Conservation (phyloP, 2,888 invertebrate species). For the Napeogenes sylphis region DNA sequence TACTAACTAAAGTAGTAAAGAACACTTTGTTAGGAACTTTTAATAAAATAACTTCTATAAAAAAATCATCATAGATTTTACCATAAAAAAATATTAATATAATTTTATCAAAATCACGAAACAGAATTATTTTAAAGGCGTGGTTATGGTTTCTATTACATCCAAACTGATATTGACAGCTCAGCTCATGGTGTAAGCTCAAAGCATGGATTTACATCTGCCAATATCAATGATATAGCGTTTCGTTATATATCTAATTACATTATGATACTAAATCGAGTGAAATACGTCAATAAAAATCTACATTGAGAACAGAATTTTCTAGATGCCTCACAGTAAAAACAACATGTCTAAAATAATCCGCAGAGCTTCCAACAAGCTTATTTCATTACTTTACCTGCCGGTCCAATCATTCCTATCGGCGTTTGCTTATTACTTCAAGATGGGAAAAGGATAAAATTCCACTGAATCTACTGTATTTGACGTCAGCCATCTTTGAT, state of each 20-base stretch:
- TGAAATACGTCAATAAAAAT: no score
- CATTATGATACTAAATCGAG: neutral
- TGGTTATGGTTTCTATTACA: conserved; percentile 37
- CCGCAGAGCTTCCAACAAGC: conserved; percentile 4
- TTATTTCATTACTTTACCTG: conserved; percentile 25
- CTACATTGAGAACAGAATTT: no score
- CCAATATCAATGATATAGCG: neutral
- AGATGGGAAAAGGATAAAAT: conserved; percentile 18
- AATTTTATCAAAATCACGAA: conserved; percentile 9
- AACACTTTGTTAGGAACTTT: no score
- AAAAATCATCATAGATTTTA: no score
- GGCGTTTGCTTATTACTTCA: conserved; percentile 36
- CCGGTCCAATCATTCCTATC: conserved; percentile 19
- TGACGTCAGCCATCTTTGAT: conserved; percentile 5
- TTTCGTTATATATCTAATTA: neutral
- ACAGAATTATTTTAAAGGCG: conserved; percentile 29
- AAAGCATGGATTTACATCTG: conserved; percentile 4
- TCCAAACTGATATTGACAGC: conserved; percentile 38
- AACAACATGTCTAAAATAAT: neutral
- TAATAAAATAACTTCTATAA: no score
- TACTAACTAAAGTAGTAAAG: no score
- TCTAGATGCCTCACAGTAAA: no score
- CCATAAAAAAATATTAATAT: no score
- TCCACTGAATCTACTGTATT: conserved; percentile 9
- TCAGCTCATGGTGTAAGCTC: conserved; percentile 25